Base-by-base conservation (phyloP, 2,888 invertebrate genomes). In the Uropetala carovei region DNA sequence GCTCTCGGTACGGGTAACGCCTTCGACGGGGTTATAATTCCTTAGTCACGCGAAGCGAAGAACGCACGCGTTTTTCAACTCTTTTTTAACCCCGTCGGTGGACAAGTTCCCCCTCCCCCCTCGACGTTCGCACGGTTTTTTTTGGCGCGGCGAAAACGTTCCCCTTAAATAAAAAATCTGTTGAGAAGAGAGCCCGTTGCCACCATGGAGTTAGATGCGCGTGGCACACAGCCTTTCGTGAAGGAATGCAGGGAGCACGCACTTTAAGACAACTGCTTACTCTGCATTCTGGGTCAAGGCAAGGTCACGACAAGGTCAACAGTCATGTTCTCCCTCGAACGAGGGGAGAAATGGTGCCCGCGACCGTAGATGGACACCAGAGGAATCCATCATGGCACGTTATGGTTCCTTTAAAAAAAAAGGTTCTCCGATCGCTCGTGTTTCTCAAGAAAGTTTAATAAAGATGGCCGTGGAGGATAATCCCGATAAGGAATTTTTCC, bases 211-310 rank as follows among this genome's bases (percentile, higher is more conserved):
- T 56, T 16, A 43, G 43, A 89, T 60, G 59, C 86, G 86, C 60
- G 60, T 59, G 27, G 89, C 89, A 83, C 89, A 83, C 43, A 57
- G n/a, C 89, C 64, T 89, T 89, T 60, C 89, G 89, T 89, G 89
- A 64, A 89, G 89, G 64, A 64, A 89, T 89, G 64, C 89, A 60
- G 30, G 30, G 60, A 89, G 43, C 83, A 83, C 64, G 64, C 64
- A 64, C 89, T 43, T 64, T 16, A 18, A 43, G 68, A 89, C 89
- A 89, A 89, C 64, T 89, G 89, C 89, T 64, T 60, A 86, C 86
- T 86, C 58, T 60, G 89, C 89, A 89, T 89, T 89, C 89, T 89
- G 89, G 89, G 89, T 89, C 89, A 89, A 89, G 89, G 89, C 64
- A 64, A 89, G 89, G 89, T 89, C 89, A 89, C 68, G 89, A 16